Evolutionary conservation across 30 jellyfish, hydroid and myxozoan species (phyloP).

Genomic region (Aurelia aurita): DNA sequence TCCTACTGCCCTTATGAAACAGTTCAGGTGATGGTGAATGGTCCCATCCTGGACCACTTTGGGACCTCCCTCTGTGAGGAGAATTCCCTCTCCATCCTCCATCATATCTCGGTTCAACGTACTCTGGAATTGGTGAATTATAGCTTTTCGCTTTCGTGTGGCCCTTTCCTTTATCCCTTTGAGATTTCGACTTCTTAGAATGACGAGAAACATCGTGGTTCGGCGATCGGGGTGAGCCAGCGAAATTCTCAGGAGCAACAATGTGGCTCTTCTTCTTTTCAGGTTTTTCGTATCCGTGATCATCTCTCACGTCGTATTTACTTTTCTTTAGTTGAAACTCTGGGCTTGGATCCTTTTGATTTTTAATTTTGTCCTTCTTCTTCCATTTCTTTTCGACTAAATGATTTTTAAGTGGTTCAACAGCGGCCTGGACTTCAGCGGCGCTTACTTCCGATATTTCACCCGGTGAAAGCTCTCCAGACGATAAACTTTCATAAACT

Average conservation of each 20-base stretch:
- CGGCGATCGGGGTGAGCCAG: conserved; percentile 40
- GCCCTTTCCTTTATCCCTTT: conserved; percentile 37
- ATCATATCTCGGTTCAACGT: conserved; percentile 52
- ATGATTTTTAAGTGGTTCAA: conserved; percentile 26
- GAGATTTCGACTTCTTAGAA: conserved; percentile 25
- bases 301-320: conserved; percentile 42
- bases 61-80: conserved; percentile 61
- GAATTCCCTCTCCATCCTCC: conserved; percentile 57
- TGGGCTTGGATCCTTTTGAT: conserved; percentile 26
- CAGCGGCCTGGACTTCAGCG: conserved; percentile 23
- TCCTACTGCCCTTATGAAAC: conserved; percentile 54
- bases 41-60: conserved; percentile 57
- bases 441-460: conserved; percentile 63
- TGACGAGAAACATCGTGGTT: conserved; percentile 41
- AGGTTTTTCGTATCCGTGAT: background rate
- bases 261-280: conserved; percentile 18
- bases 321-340: conserved; percentile 23
- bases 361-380: conserved; percentile 48
- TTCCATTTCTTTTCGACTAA: conserved; percentile 43
- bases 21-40: conserved; percentile 65
- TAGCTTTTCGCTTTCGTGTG: conserved; percentile 14
- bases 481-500: conserved; percentile 79
- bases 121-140: conserved; percentile 53
- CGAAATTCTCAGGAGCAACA: conserved; percentile 32
- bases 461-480: conserved; percentile 78